Conservation (phyloP, 2,888 invertebrate species). For the Hyalella azteca region DNA sequence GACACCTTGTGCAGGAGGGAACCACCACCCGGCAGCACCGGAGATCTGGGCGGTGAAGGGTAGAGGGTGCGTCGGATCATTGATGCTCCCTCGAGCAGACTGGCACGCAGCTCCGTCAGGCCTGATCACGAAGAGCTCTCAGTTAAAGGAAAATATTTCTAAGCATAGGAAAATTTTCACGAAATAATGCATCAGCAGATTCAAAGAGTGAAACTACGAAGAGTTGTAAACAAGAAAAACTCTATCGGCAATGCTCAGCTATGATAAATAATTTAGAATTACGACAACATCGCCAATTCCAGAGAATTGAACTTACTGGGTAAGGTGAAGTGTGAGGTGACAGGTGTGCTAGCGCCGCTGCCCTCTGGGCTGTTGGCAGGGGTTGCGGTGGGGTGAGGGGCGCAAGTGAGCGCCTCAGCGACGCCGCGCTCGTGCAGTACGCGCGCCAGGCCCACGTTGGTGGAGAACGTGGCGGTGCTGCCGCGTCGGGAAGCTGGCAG, state of each 20-base stretch:
- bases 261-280: too few relatives aligned
- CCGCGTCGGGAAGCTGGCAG: slow-evolving; percentile 61
- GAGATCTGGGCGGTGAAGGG: slow-evolving; percentile 43
- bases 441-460: slow-evolving; percentile 76
- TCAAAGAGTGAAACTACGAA: neutral
- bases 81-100: slow-evolving; percentile 53
- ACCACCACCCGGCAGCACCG: slow-evolving; percentile 46
- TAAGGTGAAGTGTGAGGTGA: slow-evolving; percentile 46
- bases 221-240: neutral
- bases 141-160: too few relatives aligned
- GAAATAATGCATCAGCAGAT: too few relatives aligned
- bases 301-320: slow-evolving; percentile 51
- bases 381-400: slow-evolving; percentile 75
- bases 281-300: neutral
- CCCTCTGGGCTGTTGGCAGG: slow-evolving; percentile 85
- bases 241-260: too few relatives aligned
- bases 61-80: slow-evolving; percentile 57
- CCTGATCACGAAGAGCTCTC: slow-evolving; percentile 37
- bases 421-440: slow-evolving; percentile 80
- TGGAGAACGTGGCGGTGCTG: slow-evolving; percentile 78
- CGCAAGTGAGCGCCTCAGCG: slow-evolving; percentile 28
- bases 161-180: too few relatives aligned
- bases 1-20: slow-evolving; percentile 50
- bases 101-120: slow-evolving; percentile 51
- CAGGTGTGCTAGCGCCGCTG: slow-evolving; percentile 63